Conservation (phyloP, 2,113 vertebrate genomes). For the Felis catus region DNA sequence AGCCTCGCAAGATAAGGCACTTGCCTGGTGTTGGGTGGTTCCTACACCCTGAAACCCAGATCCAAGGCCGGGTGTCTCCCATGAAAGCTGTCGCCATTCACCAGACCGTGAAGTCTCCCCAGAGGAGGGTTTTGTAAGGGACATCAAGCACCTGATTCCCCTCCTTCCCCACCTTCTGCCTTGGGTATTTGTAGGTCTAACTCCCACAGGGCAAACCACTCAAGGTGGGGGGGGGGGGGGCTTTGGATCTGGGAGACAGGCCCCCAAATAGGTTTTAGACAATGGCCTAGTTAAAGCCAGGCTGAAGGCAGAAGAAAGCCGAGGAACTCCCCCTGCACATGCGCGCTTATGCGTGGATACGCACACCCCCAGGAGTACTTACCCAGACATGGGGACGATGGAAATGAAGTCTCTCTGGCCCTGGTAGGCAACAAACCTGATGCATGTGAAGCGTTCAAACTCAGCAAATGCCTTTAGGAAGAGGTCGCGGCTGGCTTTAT, state of each 20-base stretch:
- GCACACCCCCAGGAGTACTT: neutral
- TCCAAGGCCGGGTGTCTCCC: neutral
- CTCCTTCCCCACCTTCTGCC: neutral
- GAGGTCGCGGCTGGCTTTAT: constrained; percentile 16
- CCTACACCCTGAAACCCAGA: accelerated
- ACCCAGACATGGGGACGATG: constrained; percentile 79
- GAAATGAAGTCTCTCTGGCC: constrained; percentile 80
- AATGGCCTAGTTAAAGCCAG: too few relatives aligned
- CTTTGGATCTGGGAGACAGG: neutral
- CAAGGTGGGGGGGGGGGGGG: too few relatives aligned
- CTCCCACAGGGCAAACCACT: accelerated
- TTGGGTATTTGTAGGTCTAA: neutral
- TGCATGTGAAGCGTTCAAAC: constrained; percentile 72
- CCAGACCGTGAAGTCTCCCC: accelerated
- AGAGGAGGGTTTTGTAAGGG: neutral
- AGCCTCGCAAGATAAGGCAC: neutral
- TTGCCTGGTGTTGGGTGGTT: neutral
- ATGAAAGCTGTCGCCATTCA: neutral
- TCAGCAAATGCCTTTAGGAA: constrained; percentile 74
- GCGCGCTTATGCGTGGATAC: accelerated
- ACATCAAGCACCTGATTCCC: neutral
- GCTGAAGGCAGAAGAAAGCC: neutral
- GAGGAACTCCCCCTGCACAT: too few relatives aligned
- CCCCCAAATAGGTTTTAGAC: neutral
- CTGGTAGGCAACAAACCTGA: constrained; percentile 73